phyloP scores from a whole-genome alignment of 1,140 invertebrate species.

The Antheraea pernyi region DNA sequence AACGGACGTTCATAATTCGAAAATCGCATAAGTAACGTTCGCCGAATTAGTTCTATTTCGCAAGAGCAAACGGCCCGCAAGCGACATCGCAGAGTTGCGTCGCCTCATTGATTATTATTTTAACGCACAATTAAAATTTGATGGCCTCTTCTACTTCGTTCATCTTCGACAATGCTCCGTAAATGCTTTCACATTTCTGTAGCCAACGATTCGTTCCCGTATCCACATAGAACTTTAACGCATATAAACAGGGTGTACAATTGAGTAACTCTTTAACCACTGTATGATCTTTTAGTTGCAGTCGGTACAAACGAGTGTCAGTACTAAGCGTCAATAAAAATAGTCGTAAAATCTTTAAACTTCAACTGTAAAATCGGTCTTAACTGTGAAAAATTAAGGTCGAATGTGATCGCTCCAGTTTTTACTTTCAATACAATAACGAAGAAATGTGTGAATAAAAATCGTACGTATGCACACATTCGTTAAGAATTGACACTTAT shows the following conservation, averaged over 20 bases:
- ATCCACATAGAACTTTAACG: conserved; percentile 32
- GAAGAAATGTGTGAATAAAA: conserved; percentile 73
- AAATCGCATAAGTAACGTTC: conserved; percentile 20
- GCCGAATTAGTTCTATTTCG: conserved; percentile 45
- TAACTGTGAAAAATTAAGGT: conserved; percentile 38
- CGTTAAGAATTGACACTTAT: conserved; percentile 79
- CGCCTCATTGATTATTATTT: conserved; percentile 77
- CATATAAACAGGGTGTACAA: conserved; percentile 32
- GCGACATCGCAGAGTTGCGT: conserved; percentile 43
- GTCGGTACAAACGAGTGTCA: conserved; percentile 58
- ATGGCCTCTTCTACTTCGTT: conserved; percentile 71
- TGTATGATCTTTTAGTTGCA: conserved; percentile 45
- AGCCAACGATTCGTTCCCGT: conserved; percentile 9
- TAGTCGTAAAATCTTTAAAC: conserved; percentile 64
- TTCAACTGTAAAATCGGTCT: conserved; percentile 42
- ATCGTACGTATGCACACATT: conserved; percentile 77
- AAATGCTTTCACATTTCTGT: conserved; percentile 36
- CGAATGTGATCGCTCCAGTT: conserved; percentile 20
- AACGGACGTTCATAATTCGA: neutral
- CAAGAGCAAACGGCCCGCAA: conserved; percentile 28
- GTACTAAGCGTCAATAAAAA: conserved; percentile 76
- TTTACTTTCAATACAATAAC: conserved; percentile 26
- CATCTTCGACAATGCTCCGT: conserved; percentile 67
- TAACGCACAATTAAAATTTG: conserved; percentile 77
- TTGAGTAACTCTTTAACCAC: conserved; percentile 19